Evolutionary conservation across 2,888 invertebrate genomes (phyloP).

Genomic region (Strigamia crassipes): DNA sequence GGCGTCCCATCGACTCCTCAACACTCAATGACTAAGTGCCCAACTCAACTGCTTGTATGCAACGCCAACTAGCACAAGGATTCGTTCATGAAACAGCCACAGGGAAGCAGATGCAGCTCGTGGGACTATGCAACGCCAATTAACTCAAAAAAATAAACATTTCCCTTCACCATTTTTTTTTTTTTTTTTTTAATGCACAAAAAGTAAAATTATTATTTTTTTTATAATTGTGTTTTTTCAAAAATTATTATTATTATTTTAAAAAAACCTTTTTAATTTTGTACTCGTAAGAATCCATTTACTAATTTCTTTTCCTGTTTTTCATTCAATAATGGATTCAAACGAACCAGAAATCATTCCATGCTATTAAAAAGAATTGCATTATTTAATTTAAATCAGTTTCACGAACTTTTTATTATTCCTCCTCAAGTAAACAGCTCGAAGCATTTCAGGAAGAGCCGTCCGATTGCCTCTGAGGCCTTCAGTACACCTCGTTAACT

Average conservation of each 20-base stretch:
- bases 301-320: no score
- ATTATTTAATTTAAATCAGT: neutral
- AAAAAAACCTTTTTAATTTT: no score
- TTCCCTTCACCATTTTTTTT: neutral
- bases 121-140: conserved; percentile 13
- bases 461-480: neutral
- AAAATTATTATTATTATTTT: no score
- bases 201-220: no score
- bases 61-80: neutral
- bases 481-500: neutral
- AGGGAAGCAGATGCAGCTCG: neutral
- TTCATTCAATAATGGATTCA: no score
- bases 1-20: conserved; percentile 17
- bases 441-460: neutral
- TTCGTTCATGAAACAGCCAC: neutral
- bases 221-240: no score
- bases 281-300: no score
- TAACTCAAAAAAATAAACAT: neutral
- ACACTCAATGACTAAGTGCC: conserved; percentile 31
- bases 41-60: neutral
- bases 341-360: neutral
- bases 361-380: neutral
- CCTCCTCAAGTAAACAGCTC: conserved; percentile 10
- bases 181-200: no score
- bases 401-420: conserved; percentile 24